A percentile compares a stretch with the other conserved stretches of the same genome.
Conservation (phyloP, 1,140 invertebrate genomes). For the Andrena cerasifolii region DNA sequence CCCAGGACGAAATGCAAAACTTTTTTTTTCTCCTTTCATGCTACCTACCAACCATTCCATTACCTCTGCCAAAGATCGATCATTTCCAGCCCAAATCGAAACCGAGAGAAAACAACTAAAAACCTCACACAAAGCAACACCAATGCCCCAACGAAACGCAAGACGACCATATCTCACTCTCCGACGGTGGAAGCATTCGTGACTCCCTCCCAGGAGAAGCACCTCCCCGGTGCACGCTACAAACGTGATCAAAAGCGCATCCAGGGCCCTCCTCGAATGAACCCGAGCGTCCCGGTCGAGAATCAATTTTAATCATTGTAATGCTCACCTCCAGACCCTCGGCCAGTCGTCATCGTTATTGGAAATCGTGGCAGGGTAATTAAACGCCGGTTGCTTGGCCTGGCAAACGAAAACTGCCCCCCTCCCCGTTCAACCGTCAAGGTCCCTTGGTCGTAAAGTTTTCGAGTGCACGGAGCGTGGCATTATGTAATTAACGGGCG, state of each 20-base stretch:
- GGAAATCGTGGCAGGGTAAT: conserved; percentile 9
- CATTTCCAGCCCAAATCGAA: too few relatives aligned
- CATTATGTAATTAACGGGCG: conserved; percentile 43
- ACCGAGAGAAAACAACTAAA: too few relatives aligned
- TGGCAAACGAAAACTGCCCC: neutral
- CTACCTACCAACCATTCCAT: too few relatives aligned
- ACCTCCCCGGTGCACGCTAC: neutral
- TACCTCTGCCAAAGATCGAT: too few relatives aligned
- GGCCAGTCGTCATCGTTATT: conserved; percentile 7
- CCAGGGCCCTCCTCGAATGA: too few relatives aligned
- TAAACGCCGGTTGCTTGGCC: conserved; percentile 4
- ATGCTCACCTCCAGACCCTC: neutral
- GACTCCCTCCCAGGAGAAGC: neutral
- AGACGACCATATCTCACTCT: too few relatives aligned
- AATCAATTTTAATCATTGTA: conserved; percentile 46
- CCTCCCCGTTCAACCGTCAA: too few relatives aligned
- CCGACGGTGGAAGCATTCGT: too few relatives aligned
- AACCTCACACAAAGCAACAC: too few relatives aligned
- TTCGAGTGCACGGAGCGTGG: conserved; percentile 21
- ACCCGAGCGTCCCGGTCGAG: neutral
- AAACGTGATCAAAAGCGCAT: neutral
- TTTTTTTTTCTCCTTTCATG: too few relatives aligned
- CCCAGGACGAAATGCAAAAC: too few relatives aligned
- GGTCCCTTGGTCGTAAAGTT: conserved; percentile 19
- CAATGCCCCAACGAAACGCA: too few relatives aligned